These are phyloP conservation scores for Saturnia pavonia DNA, from an alignment of 2,888 invertebrate species.

Conservation along the genomic window DNA sequence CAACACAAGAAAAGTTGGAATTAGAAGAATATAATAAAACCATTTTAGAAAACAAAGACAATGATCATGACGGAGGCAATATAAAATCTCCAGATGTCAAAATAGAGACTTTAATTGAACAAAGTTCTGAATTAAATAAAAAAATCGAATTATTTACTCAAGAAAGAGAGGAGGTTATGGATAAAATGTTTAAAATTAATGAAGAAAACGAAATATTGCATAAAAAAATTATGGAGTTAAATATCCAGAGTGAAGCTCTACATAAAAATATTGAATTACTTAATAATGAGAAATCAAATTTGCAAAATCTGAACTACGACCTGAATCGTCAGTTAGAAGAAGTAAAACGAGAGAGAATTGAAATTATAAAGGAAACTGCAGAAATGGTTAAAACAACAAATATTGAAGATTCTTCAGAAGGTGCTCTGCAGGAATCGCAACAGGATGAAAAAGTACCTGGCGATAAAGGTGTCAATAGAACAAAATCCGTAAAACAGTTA, in stretches of 20 bases:
- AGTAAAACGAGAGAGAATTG: constrained; percentile 67
- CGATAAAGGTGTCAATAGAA: constrained; percentile 64
- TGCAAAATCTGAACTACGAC: constrained; percentile 58
- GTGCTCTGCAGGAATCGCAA: constrained; percentile 49
- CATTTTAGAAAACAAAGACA: constrained; percentile 51
- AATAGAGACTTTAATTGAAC: constrained; percentile 82
- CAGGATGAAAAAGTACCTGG: constrained; percentile 63
- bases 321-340: constrained; percentile 70
- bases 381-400: constrained; percentile 58
- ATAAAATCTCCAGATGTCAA: constrained; percentile 58
- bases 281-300: constrained; percentile 68
- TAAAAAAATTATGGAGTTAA: constrained; percentile 74
- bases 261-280: constrained; percentile 68
- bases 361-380: constrained; percentile 69
- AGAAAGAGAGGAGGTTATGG: constrained; percentile 86
- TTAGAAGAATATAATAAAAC: constrained; percentile 85
- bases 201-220: constrained; percentile 82
- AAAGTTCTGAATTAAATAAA: constrained; percentile 84
- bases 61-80: constrained; percentile 42
- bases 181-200: constrained; percentile 84
- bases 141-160: constrained; percentile 86
- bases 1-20: constrained; percentile 86
- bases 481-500: constrained; percentile 73
- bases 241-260: constrained; percentile 73
- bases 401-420: constrained; percentile 58